Conservation (phyloP, 2,888 invertebrate genomes). For the Cerastis leucographa region DNA sequence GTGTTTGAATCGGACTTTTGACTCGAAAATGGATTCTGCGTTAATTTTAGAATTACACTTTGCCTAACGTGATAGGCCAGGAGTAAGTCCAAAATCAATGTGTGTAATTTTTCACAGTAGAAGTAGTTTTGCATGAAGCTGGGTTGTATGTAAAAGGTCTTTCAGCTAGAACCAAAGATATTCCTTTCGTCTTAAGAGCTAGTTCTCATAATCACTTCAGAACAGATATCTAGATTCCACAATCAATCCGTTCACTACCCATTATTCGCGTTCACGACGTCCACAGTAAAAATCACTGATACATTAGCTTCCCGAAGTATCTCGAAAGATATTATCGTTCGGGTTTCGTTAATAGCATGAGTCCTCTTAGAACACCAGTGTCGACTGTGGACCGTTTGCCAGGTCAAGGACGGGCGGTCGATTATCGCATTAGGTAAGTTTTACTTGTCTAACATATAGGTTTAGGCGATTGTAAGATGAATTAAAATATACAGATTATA, state of each 20-base stretch:
- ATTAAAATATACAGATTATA: no score
- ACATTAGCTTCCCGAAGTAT: conserved; percentile 17
- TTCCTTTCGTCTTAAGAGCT: background rate
- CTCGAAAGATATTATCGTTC: conserved; percentile 29
- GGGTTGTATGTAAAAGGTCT: background rate
- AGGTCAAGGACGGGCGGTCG: conserved; percentile 22
- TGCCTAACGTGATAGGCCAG: no score
- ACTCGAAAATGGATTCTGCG: no score
- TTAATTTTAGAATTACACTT: no score
- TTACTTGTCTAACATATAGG: background rate
- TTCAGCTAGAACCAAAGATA: no score
- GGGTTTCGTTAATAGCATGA: conserved; percentile 13
- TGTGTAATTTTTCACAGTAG: no score
- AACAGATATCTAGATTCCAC: background rate
- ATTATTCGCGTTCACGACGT: conserved; percentile 18
- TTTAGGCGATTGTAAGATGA: background rate
- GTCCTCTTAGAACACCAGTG: conserved; percentile 13
- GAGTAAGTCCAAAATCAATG: no score
- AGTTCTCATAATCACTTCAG: background rate
- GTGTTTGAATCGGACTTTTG: no score
- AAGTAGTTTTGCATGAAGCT: background rate
- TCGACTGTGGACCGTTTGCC: background rate
- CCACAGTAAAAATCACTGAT: conserved; percentile 13
- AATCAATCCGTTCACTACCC: background rate
- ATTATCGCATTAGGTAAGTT: conserved; percentile 22